Base-by-base conservation (phyloP, 2,888 invertebrate genomes). In the Bombylius discolor region DNA sequence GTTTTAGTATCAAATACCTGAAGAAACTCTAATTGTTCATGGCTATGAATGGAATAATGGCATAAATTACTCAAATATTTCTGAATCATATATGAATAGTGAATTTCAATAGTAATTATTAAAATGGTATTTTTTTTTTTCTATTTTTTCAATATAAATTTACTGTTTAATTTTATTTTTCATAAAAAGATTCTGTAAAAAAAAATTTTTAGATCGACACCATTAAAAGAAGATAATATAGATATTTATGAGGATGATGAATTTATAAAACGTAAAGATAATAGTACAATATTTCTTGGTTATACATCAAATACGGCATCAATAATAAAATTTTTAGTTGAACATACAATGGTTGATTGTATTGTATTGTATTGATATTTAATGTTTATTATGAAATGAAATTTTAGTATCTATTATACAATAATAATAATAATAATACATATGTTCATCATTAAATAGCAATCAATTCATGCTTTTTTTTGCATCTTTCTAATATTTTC, bases 301-400 rank as follows among this genome's bases (percentile, higher is more conserved):
- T 99, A 87, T 70, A 99, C 99, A 0, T 98, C 98, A 0, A 99
- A 99, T 73, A 84, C 99, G 79, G 89, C 94, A 36, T 98, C 97
- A 0, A 87, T 89, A 0, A 83, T 99, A 59, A 77, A 86, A 54
- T 99, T 90, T 77, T 77, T 94, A 55, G 89, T 86, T 0, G 81
- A 94, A 67, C 84, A 92, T 68, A 85, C 83, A 70, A 82, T 95
- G 79, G 83, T 99, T 42, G 99, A 99, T 73, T 95, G 95, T 68
- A 81, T 99, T 61, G 98, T 99, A 1, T n/a, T n/a, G n/a, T n/a
- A n/a, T n/a, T n/a, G n/a, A n/a, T n/a, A n/a, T n/a, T n/a, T n/a
- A n/a, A n/a, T n/a, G n/a, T n/a, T n/a, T n/a, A n/a, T n/a, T n/a
- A n/a, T n/a, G n/a, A n/a, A n/a, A n/a, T n/a, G n/a, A n/a, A n/a